These are phyloP conservation scores for Cygnus olor DNA, from an alignment of 2,797 vertebrate species.

Conservation along the genomic window DNA sequence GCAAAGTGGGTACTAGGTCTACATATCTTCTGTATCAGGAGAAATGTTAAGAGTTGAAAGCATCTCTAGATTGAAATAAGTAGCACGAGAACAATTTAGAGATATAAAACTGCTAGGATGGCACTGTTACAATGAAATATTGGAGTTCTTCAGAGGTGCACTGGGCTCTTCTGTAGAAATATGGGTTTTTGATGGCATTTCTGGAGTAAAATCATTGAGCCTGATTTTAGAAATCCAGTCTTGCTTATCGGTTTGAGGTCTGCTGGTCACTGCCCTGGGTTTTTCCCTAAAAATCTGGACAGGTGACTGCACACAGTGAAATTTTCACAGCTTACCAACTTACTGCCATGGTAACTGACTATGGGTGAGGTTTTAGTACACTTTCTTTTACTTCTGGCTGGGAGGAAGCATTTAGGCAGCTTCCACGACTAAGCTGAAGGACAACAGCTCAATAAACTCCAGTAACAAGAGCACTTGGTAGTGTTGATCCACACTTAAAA, in stretches of 20 bases:
- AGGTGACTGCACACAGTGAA: not conserved
- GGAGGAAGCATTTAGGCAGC: not conserved
- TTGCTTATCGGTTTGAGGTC: not conserved
- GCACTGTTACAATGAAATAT: not conserved
- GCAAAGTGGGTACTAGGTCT: not conserved
- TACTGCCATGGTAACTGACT: not conserved
- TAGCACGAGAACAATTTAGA: not conserved
- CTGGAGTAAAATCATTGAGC: not conserved
- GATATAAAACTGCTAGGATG: not conserved
- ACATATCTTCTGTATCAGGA: accelerated
- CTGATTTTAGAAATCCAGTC: not conserved
- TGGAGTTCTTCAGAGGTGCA: not conserved
- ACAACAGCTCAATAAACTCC: not conserved
- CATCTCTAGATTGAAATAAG: not conserved
- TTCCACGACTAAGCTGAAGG: not conserved
- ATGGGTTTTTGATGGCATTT: not conserved
- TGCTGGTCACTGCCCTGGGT: not conserved
- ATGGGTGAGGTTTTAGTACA: accelerated
- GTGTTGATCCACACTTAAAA: not conserved
- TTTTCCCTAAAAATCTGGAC: not conserved
- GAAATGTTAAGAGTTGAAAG: not conserved
- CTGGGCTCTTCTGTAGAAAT: not conserved
- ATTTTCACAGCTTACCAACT: not conserved
- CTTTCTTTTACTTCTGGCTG: not conserved
- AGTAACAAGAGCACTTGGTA: not conserved